Percentiles rank a stretch among this genome's conserved stretches.
Evolutionary conservation across 2,113 vertebrate species (phyloP).

Genomic region (Xiphias gladius): DNA sequence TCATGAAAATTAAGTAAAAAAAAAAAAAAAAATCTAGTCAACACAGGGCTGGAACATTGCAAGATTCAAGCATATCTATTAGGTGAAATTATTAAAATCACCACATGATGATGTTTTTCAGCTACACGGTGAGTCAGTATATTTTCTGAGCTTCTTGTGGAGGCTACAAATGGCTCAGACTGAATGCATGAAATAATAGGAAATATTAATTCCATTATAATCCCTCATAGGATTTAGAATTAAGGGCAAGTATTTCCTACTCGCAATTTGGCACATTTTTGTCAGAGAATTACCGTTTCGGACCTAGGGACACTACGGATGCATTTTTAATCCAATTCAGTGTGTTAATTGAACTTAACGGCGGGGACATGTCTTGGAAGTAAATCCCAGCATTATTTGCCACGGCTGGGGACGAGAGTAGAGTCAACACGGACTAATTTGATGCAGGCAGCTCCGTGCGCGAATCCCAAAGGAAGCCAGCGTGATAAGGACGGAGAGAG

Average conservation of each 20-base stretch:
- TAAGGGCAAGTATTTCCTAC: background rate
- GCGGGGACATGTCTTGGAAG: slow-evolving; percentile 49
- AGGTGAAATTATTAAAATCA: background rate
- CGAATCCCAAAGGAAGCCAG: slow-evolving; percentile 26
- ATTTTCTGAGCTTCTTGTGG: background rate
- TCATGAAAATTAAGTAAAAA: background rate
- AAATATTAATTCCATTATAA: background rate
- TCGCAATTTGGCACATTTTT: background rate
- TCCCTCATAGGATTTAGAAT: background rate
- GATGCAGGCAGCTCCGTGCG: slow-evolving; percentile 28
- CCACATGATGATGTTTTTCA: background rate
- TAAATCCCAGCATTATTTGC: slow-evolving; percentile 44
- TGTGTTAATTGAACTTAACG: slow-evolving; percentile 3
- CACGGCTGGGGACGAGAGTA: background rate
- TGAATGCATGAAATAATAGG: background rate
- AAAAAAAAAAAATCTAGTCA: background rate
- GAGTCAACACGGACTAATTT: slow-evolving; percentile 59
- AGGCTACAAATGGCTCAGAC: background rate
- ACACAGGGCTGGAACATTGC: background rate
- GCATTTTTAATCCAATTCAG: slow-evolving; percentile 3
- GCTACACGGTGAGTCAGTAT: background rate
- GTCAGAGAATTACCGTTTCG: background rate
- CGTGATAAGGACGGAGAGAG: background rate
- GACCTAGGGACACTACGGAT: background rate
- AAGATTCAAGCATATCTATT: background rate